phyloP scores from a whole-genome alignment of 2,888 invertebrate genomes.

The Tridacna gigas region DNA sequence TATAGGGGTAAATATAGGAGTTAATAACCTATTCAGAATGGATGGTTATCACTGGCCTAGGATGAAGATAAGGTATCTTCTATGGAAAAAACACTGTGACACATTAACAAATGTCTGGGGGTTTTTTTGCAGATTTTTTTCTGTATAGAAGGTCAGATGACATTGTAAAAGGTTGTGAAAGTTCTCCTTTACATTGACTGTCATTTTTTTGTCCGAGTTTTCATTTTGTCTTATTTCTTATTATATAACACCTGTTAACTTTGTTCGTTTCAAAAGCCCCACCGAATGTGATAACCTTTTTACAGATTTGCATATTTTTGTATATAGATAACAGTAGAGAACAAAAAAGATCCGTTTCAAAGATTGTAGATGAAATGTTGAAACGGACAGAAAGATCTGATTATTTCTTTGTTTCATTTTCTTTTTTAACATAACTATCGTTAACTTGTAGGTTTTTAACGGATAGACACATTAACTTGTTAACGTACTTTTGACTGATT shows the following conservation, averaged over 20 bases:
- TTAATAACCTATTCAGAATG: no score
- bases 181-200: neutral
- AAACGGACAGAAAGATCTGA: neutral
- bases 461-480: neutral
- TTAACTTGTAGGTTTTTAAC: neutral
- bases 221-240: neutral
- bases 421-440: neutral
- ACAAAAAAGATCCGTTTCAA: neutral
- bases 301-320: conserved; percentile 17
- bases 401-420: neutral
- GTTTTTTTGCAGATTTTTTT: no score
- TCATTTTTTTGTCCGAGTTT: conserved; percentile 8
- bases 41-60: no score
- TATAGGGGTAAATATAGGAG: no score
- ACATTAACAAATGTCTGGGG: no score
- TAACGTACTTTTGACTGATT: no score
- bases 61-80: no score
- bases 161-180: neutral
- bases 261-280: conserved; percentile 16
- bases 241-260: neutral
- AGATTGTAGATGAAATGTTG: neutral
- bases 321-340: neutral
- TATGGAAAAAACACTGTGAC: no score
- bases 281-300: conserved; percentile 21
- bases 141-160: no score